These are phyloP conservation scores for Byasa hedistus DNA, from an alignment of 2,888 invertebrate species.

Conservation along the genomic window DNA sequence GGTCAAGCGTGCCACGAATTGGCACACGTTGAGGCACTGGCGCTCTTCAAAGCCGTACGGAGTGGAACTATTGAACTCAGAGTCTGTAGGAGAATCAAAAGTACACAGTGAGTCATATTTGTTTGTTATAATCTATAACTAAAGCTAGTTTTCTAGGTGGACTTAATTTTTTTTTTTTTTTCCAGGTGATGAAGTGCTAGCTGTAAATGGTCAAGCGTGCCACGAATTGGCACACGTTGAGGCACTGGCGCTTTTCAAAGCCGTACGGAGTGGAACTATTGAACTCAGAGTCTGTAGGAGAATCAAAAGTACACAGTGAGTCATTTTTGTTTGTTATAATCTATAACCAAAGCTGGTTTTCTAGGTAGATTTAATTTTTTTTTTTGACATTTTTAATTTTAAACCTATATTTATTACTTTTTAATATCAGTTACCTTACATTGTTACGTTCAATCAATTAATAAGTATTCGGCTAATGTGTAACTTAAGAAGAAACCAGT, in stretches of 20 bases:
- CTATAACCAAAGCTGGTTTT: too few species aligned
- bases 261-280: constrained; percentile 87
- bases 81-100: constrained; percentile 82
- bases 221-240: constrained; percentile 90
- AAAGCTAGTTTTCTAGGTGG: too few species aligned
- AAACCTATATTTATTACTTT: too few species aligned
- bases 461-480: too few species aligned
- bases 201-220: constrained; percentile 89
- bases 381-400: too few species aligned
- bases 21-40: constrained; percentile 89
- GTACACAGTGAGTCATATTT: constrained; percentile 59
- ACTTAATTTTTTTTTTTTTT: constrained; percentile 32
- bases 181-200: constrained; percentile 89
- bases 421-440: too few species aligned
- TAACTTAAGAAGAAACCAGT: too few species aligned
- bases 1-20: constrained; percentile 89
- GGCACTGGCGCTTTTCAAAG: constrained; percentile 89
- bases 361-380: too few species aligned
- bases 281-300: constrained; percentile 86
- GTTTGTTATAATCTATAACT: too few species aligned
- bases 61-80: constrained; percentile 87
- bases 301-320: constrained; percentile 70
- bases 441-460: too few species aligned
- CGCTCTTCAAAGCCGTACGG: constrained; percentile 89
- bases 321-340: constrained; percentile 24